phyloP scores from a whole-genome alignment of 2,888 invertebrate genomes.

The Acrobasis repandana region DNA sequence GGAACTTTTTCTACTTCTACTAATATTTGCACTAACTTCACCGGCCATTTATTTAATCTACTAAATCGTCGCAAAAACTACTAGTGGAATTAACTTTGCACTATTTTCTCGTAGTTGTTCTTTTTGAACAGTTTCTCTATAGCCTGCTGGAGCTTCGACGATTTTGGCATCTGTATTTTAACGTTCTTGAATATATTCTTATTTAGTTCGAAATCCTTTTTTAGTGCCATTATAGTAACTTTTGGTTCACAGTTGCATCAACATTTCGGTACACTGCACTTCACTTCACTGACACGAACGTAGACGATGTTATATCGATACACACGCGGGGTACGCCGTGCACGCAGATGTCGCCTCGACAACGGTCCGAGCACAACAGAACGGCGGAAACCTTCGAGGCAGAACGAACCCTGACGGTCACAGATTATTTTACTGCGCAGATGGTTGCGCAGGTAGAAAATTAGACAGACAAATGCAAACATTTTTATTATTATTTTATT shows the following conservation, averaged over 20 bases:
- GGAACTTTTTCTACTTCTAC: slow-evolving; percentile 63
- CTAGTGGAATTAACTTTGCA: slow-evolving; percentile 60
- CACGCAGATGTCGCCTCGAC: slow-evolving; percentile 63
- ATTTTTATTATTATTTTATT: neutral
- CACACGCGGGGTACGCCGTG: slow-evolving; percentile 44
- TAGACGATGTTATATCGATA: slow-evolving; percentile 47
- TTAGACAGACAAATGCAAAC: neutral
- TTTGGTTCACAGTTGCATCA: slow-evolving; percentile 53
- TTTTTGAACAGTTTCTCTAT: slow-evolving; percentile 74
- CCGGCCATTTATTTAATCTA: slow-evolving; percentile 79
- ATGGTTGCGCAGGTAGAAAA: slow-evolving; percentile 35
- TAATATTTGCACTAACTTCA: slow-evolving; percentile 65
- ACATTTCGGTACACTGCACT: slow-evolving; percentile 70
- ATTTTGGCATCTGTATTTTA: slow-evolving; percentile 59
- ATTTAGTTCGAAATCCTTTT: slow-evolving; percentile 74
- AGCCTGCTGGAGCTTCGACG: slow-evolving; percentile 60
- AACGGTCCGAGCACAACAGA: slow-evolving; percentile 75
- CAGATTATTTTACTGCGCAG: slow-evolving; percentile 49
- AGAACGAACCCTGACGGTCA: slow-evolving; percentile 55
- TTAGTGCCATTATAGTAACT: slow-evolving; percentile 68
- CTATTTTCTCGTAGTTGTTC: slow-evolving; percentile 78
- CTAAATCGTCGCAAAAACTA: slow-evolving; percentile 35
- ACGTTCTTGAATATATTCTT: slow-evolving; percentile 72
- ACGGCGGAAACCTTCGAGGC: slow-evolving; percentile 53
- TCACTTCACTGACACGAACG: slow-evolving; percentile 46